Base-by-base conservation (phyloP, 2,888 invertebrate species). In the Onthophagus sagittarius region DNA sequence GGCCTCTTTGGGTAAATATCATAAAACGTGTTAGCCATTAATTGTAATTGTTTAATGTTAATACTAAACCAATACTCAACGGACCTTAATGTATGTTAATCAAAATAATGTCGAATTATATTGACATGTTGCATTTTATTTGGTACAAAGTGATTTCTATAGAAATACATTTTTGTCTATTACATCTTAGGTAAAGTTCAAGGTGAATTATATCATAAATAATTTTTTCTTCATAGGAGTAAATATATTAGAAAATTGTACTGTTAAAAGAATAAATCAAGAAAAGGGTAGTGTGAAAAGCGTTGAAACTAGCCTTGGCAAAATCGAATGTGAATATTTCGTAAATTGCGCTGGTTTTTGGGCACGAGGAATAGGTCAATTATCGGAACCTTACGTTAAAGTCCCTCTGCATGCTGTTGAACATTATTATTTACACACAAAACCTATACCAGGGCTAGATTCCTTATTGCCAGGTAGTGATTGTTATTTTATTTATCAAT, bases 331-430 rank as follows among this genome's bases (percentile, higher is more conserved):
- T 85, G 91, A 96, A 79, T 93, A 92, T 84, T 98, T 99, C 86
- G 94, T 99, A 33, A 99, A 99, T 86, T 96, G 96, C 83, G 94
- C 95, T 23, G 99, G 99, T 6, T 95, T 97, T 86, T 98, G 97
- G 97, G 95, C 97, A 0, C 89, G 97, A 77, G 92, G 93, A 84
- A 91, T 98, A 67, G 98, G 97, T 5, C 93, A 94, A 82, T 85
- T 94, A 76, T 93, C 96, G 23, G 89, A 91, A 74, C 97, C 97
- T 0, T 90, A 90, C 81, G 95, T 98, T 0, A 95, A 95, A 85
- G 92, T 94, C 39, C 98, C 98, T 0, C 86, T 98, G 7, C 92
- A 97, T 85, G 93, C 97, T 0, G 96, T 96, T 76, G 96, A 97
- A 83, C 97, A 98, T 86, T 96, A 97, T 84, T 97, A 96, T 84